Conservation (phyloP, 2,797 vertebrate genomes). For the Poecile montanus region DNA sequence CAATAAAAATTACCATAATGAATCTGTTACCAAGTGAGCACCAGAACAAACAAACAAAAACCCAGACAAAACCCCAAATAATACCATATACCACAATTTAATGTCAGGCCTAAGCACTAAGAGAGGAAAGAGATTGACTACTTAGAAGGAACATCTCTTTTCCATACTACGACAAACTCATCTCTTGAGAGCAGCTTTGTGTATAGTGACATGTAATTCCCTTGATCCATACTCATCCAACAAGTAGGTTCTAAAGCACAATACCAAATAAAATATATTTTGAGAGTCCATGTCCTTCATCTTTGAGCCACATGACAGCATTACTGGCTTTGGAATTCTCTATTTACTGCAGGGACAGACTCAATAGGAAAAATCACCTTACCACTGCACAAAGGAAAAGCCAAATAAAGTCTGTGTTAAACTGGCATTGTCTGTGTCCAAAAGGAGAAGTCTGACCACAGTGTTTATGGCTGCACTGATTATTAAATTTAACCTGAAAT, state of each 20-base stretch:
- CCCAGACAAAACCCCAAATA: not conserved
- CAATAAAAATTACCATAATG: not conserved
- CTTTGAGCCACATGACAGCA: not conserved
- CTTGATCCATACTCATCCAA: not conserved
- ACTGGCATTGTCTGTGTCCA: not conserved
- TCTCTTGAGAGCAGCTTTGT: not conserved
- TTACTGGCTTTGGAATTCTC: not conserved
- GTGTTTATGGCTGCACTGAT: not conserved
- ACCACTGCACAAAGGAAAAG: not conserved
- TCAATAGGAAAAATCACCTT: not conserved
- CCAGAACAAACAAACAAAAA: not conserved
- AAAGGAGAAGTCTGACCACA: not conserved
- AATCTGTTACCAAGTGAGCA: not conserved
- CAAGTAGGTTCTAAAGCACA: not conserved
- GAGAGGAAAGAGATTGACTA: not conserved
- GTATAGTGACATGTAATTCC: not conserved
- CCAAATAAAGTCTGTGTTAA: accelerated
- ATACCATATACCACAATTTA: not conserved
- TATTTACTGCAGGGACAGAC: not conserved
- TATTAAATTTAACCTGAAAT: not conserved
- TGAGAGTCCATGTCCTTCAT: not conserved
- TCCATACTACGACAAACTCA: not conserved
- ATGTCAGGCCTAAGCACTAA: not conserved
- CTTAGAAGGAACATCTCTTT: not conserved
- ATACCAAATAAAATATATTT: not conserved